Percentiles rank a stretch among this genome's conserved stretches.
These are phyloP conservation scores for Ceriagrion tenellum DNA, from an alignment of 2,888 invertebrate species.

Conservation along the genomic window DNA sequence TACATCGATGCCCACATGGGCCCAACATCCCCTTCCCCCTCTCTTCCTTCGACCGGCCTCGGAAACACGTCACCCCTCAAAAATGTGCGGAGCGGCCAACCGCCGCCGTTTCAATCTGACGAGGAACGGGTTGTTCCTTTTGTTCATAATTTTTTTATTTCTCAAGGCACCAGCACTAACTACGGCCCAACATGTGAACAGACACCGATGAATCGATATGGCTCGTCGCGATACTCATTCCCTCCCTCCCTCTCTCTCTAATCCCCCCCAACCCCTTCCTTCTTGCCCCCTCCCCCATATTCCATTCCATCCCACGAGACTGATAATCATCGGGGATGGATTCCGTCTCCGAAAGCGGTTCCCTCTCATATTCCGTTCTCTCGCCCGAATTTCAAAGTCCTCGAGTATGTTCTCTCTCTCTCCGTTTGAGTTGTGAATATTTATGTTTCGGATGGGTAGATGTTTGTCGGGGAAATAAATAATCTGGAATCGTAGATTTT, in stretches of 20 bases:
- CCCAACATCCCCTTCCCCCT: not conserved
- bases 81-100: not conserved
- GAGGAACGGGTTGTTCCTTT: not conserved
- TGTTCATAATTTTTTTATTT: not conserved
- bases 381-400: not conserved
- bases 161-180: not conserved
- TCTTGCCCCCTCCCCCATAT: not conserved
- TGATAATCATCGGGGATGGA: conserved; percentile 49
- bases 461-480: not conserved
- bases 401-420: not conserved
- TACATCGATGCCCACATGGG: not conserved
- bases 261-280: not conserved
- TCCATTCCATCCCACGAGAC: not conserved
- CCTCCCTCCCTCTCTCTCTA: not conserved
- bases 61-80: not conserved
- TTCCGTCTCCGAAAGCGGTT: not conserved
- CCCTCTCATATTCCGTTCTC: no score
- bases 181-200: not conserved
- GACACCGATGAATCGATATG: conserved; percentile 51
- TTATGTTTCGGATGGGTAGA: not conserved
- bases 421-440: not conserved
- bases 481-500: not conserved
- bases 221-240: conserved; percentile 37
- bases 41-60: not conserved
- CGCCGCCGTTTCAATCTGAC: not conserved